Evolutionary conservation across 2,888 invertebrate genomes (phyloP), one percentile per base, ranked within the genome.

Genomic region (Epinotia brunnichana): DNA sequence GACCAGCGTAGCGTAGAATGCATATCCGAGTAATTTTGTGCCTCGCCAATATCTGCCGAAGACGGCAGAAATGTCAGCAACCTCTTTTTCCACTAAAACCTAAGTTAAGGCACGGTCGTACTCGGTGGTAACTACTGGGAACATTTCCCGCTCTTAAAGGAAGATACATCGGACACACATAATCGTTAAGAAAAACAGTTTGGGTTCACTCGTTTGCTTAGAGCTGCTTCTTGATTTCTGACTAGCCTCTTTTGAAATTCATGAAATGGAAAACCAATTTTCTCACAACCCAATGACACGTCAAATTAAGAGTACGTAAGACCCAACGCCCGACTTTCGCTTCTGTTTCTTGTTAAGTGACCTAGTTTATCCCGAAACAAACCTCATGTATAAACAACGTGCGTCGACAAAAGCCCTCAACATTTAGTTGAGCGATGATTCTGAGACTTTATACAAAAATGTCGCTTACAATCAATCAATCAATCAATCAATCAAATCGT

Each of bases 21-120:
- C 68, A 60, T 53, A 39, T 64, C 35, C 60, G 11, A 17, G 9
- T 51, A 60, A 69, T 69, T 60, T 69, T 69, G 51, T 35, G 39
- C 60, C 48, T 60, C 69, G 39, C 2, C 51, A 48, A 48, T 48
- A 51, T 19, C 21, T 11, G 48, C 60, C n/a, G 17, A 41, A 67
- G 54, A 13, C 68, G 3, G 69, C 51, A 15, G n/a, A 17, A 67
- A 24, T 39, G 17, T 19, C 39, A 48, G 57, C 19, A 48, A 56
- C 53, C 53, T 66, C 24, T 48, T 48, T 9, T 48, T 2, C 9
- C n/a, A 4, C 53, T n/a, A n/a, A n/a, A n/a, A n/a, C n/a, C n/a
- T n/a, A n/a, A n/a, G n/a, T n/a, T n/a, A n/a, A n/a, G n/a, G n/a
- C n/a, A n/a, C n/a, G n/a, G n/a, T n/a, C n/a, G n/a, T n/a, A n/a